phyloP scores from a whole-genome alignment of 2,113 vertebrate genomes.

The Chloroceryle aenea region DNA sequence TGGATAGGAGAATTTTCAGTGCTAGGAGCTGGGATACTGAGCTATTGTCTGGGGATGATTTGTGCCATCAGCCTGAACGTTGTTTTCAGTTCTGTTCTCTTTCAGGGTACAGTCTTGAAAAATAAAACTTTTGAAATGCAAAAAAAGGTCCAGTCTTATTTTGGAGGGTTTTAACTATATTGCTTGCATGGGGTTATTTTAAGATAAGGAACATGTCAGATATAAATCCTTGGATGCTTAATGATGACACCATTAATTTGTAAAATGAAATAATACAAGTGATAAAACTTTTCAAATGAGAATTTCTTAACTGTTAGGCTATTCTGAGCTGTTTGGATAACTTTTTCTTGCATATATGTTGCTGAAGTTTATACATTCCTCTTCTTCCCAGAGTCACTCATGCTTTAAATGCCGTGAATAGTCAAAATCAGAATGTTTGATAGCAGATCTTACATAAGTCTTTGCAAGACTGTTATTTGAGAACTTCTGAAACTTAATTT shows the following conservation, averaged over 20 bases:
- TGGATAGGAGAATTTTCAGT: neutral
- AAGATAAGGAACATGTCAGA: neutral
- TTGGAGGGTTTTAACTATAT: neutral
- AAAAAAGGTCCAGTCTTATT: too few relatives aligned
- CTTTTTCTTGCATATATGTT: neutral
- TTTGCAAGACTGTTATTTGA: neutral
- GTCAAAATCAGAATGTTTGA: neutral
- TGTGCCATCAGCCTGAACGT: neutral
- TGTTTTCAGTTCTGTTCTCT: neutral
- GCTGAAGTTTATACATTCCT: neutral
- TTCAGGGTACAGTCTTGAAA: neutral
- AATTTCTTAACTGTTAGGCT: neutral
- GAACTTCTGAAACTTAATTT: neutral
- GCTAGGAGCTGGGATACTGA: neutral
- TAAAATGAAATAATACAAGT: neutral
- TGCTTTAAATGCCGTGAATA: neutral
- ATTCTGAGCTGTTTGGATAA: neutral
- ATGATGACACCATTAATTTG: neutral
- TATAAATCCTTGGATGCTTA: neutral
- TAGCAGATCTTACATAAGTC: neutral
- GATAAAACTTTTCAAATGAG: neutral
- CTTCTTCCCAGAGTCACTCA: neutral
- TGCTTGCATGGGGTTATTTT: neutral
- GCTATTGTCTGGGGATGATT: neutral
- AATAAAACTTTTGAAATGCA: neutral